Conservation (phyloP, 2,888 invertebrate genomes). For the Limnephilus auricula region DNA sequence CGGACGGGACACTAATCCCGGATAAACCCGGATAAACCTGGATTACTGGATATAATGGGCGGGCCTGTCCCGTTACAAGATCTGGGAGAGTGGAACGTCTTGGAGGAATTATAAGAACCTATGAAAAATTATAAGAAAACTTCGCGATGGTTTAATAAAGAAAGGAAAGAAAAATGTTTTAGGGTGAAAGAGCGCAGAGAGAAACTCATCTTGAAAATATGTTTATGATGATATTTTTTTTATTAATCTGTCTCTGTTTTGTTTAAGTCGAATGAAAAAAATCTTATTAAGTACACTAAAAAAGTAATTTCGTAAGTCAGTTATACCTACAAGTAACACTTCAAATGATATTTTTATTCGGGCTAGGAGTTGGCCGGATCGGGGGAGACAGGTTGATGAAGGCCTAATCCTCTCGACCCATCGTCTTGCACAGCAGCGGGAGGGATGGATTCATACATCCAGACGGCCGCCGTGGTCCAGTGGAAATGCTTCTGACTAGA, state of each 20-base stretch:
- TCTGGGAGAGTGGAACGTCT: background rate
- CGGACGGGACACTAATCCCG: background rate
- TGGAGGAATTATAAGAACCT: background rate
- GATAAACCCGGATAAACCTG: background rate
- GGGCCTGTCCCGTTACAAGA: background rate
- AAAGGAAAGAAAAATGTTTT: conserved; percentile 2
- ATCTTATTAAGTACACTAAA: no score
- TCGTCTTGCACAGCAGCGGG: no score
- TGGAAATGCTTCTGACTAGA: no score
- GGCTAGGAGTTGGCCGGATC: no score
- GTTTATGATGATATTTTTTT: background rate
- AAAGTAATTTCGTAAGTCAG: no score
- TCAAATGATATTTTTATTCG: no score
- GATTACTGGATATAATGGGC: background rate
- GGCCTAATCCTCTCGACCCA: no score
- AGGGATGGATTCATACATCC: no score
- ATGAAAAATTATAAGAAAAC: conserved; percentile 2
- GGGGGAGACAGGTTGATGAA: no score
- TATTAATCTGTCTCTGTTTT: background rate
- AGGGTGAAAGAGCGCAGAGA: background rate
- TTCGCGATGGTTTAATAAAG: background rate
- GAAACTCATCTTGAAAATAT: background rate
- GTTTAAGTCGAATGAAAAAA: no score
- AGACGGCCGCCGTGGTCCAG: no score
- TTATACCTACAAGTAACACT: no score